Base-by-base conservation (phyloP, 2,888 invertebrate genomes). In the Tiphia femorata region DNA sequence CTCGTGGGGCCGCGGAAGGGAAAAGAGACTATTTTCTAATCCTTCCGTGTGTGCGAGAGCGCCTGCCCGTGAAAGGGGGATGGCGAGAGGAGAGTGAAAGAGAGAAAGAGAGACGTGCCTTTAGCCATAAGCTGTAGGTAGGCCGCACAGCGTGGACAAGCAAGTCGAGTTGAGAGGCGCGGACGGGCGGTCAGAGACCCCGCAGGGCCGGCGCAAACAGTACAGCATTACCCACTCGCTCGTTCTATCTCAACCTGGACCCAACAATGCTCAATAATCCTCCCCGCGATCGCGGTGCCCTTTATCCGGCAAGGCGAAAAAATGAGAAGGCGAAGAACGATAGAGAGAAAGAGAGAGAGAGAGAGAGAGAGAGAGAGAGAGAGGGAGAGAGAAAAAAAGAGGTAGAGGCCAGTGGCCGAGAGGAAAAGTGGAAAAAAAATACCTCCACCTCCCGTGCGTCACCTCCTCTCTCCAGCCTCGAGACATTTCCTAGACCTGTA, bases 121-220 rank as follows among this genome's bases (percentile, higher is more conserved):
- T 67, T 57, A 71, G 66, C 62, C 67, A 58, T 65, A 65, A 73
- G 65, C 70, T 68, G 65, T 73, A 73, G 76, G 74, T 73, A 73
- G 70, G 68, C 73, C 68, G 67, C 67, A 51, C 62, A 70, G 57
- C 69, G 75, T 74, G 76, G 76, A 77, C 75, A 74, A 77, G 77
- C 75, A 61, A 78, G 74, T 66, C 70, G 76, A 79, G 80, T 80
- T 78, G 82, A 81, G 82, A 81, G 81, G 81, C 80, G 81, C 82
- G 80, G 80, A 82, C 80, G 79, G 77, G 74, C 82, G 82, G 82
- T 83, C 82, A 83, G 82, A 81, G 81, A 83, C 82, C 82, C 79
- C 82, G 80, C 81, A 82, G 82, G 81, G 81, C 80, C 78, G 80
- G 76, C 77, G 76, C 79, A 82, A 77, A 79, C 77, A 79, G 77